Percentiles rank a stretch among this genome's conserved stretches.
phyloP scores from a whole-genome alignment of 23 tunicate genomes.

The Halocynthia aurantium region DNA sequence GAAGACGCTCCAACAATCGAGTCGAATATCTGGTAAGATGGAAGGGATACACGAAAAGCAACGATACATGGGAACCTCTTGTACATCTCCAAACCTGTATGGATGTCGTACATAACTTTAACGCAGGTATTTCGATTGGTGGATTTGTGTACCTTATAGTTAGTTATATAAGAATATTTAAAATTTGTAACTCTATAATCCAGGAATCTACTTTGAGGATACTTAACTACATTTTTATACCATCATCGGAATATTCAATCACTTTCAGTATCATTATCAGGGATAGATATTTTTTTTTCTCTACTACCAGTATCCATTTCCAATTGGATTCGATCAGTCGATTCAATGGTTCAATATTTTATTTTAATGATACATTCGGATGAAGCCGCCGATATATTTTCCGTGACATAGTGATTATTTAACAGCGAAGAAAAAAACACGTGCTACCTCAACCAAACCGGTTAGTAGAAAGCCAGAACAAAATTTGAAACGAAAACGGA shows the following conservation, averaged over 20 bases:
- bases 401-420: too few relatives aligned
- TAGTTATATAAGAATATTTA: not conserved
- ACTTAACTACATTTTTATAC: not conserved
- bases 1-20: slow-evolving; percentile 17
- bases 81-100: slow-evolving; percentile 41
- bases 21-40: slow-evolving; percentile 69
- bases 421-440: too few relatives aligned
- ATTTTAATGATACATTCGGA: too few relatives aligned
- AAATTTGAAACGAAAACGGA: too few relatives aligned
- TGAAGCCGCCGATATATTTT: too few relatives aligned
- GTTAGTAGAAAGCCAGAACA: too few relatives aligned
- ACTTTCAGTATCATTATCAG: too few relatives aligned
- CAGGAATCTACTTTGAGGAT: not conserved
- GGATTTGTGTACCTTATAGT: not conserved
- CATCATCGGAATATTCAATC: not conserved
- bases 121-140: slow-evolving; percentile 24
- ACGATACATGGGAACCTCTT: slow-evolving; percentile 85
- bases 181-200: not conserved
- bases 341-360: too few relatives aligned
- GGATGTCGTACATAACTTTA: slow-evolving; percentile 37
- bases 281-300: too few relatives aligned
- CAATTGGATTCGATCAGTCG: too few relatives aligned
- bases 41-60: slow-evolving; percentile 76
- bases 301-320: too few relatives aligned
- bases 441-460: too few relatives aligned